Base-by-base conservation (phyloP, 2,888 invertebrate genomes). In the Dynastes hyllus region DNA sequence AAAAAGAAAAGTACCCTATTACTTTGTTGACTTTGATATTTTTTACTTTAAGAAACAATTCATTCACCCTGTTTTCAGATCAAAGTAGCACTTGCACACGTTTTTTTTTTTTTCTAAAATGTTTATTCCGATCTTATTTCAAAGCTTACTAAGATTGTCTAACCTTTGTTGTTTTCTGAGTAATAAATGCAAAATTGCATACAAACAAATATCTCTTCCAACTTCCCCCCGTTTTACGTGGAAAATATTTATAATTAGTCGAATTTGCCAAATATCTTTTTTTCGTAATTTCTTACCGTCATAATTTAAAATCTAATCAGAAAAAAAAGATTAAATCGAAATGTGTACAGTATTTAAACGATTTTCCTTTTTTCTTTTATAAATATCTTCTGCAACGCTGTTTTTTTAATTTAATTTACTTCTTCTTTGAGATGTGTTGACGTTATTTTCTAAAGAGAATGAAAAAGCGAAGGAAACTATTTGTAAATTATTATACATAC, bases 271-370 rank as follows among this genome's bases (percentile, higher is more conserved):
- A 22, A 22, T 22, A 9, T 13, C 9, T 2, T 51, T 51, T 51
- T 9, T 51, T 51, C 9, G 51, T 51, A 51, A 4, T 4, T 53
- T 53, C 2, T 53, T 53, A 45, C 45, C 45, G 1, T 45, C 9
- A 5, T 45, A 45, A 9, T 32, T 9, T 45, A 45, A 45, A 22
- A 40, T 45, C 22, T 22, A 40, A 67, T 45, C 11, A n/a, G 45
- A 45, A 67, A 63, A 29, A 29, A 22, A 50, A 11, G 22, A 53
- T 4, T 16, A 13, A 53, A 53, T 55, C 13, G 40, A 78, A 76
- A 77, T 29, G 50, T 81, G 80, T 82, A 81, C 82, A 82, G 82
- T 82, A 81, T 82, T 82, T 81, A 79, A 53, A 53, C n/a, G 5
- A 16, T n/a, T 16, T n/a, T n/a, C 13, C 13, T n/a, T 16, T 53